Evolutionary conservation across 2,113 vertebrate species (phyloP).

Genomic region (Xiphias gladius): DNA sequence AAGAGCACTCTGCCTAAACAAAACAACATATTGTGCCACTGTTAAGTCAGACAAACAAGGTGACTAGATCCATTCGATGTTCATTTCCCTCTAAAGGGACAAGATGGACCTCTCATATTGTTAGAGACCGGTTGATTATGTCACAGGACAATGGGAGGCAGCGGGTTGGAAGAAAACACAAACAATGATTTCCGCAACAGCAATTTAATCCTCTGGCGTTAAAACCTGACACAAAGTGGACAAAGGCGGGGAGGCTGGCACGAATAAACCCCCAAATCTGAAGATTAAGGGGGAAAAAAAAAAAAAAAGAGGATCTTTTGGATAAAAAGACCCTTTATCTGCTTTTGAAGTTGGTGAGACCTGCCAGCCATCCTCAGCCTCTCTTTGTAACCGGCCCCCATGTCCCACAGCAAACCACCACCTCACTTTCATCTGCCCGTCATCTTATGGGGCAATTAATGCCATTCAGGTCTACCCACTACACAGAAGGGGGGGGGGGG

Average conservation of each 20-base stretch:
- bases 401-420: slow-evolving; percentile 69
- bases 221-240: slow-evolving; percentile 78
- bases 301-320: slow-evolving; percentile 71
- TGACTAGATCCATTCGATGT: slow-evolving; percentile 61
- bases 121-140: slow-evolving; percentile 62
- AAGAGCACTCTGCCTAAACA: slow-evolving; percentile 67
- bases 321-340: slow-evolving; percentile 76
- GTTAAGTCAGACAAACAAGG: slow-evolving; percentile 59
- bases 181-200: slow-evolving; percentile 81
- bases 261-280: slow-evolving; percentile 71
- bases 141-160: slow-evolving; percentile 67
- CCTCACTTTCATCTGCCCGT: slow-evolving; percentile 78
- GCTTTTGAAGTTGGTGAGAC: slow-evolving; percentile 81
- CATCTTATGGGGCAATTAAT: slow-evolving; percentile 80
- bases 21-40: slow-evolving; percentile 63
- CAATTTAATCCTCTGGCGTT: slow-evolving; percentile 78
- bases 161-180: slow-evolving; percentile 73
- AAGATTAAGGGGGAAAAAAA: slow-evolving; percentile 75
- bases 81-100: slow-evolving; percentile 56
- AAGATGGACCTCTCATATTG: slow-evolving; percentile 71
- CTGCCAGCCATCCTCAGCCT: slow-evolving; percentile 75
- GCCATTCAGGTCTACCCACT: slow-evolving; percentile 68
- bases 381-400: slow-evolving; percentile 69
- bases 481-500: not conserved
- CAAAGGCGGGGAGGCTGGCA: slow-evolving; percentile 74